These are phyloP conservation scores for Caenorhabditis inopinata DNA, from an alignment of 1,140 invertebrate genomes.

Conservation along the genomic window DNA sequence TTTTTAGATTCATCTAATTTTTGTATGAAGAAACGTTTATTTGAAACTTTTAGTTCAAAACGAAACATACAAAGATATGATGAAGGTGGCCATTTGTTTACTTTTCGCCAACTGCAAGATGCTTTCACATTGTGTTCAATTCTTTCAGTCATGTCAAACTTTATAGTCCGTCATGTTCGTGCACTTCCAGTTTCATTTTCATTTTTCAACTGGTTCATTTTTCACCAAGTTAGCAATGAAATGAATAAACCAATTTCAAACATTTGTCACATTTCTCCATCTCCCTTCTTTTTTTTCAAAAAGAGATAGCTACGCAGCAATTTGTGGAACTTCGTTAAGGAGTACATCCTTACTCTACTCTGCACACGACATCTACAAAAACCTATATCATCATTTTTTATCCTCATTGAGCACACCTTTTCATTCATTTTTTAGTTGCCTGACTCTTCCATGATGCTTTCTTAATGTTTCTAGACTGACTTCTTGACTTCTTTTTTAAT, in stretches of 20 bases:
- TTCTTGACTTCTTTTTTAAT: no score
- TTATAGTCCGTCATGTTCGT: no score
- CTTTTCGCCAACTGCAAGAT: no score
- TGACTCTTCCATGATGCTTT: no score
- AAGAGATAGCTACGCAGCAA: background rate
- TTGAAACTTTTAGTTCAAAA: no score
- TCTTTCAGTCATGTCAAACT: background rate
- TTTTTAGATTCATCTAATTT: no score
- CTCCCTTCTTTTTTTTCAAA: background rate
- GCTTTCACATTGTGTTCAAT: background rate
- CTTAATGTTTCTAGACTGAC: no score
- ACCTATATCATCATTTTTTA: background rate
- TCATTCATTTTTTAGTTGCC: no score
- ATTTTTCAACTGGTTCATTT: background rate
- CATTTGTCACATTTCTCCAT: slow-evolving; percentile 10
- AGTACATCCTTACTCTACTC: background rate
- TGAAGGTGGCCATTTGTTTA: no score
- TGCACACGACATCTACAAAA: background rate
- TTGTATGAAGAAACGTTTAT: no score
- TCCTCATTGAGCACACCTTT: background rate
- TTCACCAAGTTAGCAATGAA: slow-evolving; percentile 9
- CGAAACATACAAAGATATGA: no score
- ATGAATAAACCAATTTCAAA: slow-evolving; percentile 28
- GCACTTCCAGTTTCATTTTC: slow-evolving; percentile 6
- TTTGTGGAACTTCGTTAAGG: slow-evolving; percentile 29